Conservation (phyloP, 2,797 vertebrate genomes). For the Melanotaenia pygmaea region DNA sequence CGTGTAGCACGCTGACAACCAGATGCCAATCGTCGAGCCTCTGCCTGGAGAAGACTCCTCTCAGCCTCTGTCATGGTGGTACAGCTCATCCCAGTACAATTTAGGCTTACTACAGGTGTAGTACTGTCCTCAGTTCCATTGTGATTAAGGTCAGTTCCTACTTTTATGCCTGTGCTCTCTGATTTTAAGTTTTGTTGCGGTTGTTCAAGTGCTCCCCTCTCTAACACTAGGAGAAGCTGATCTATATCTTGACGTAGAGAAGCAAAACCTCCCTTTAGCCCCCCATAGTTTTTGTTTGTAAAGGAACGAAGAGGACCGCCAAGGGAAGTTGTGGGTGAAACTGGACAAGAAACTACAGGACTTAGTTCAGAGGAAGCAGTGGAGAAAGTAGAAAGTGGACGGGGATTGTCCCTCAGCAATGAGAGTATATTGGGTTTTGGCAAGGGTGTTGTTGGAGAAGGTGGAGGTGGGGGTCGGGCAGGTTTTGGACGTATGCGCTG, state of each 20-base stretch:
- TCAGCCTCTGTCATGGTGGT: constrained; percentile 86
- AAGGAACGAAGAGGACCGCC: constrained; percentile 83
- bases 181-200: constrained; percentile 66
- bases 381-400: constrained; percentile 84
- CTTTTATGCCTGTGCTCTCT: constrained; percentile 46
- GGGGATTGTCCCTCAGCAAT: constrained; percentile 82
- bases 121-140: constrained; percentile 58
- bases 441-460: constrained; percentile 69
- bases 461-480: constrained; percentile 43
- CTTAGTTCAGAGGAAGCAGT: constrained; percentile 84
- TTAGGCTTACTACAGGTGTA: constrained; percentile 8
- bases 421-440: constrained; percentile 81
- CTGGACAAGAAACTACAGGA: constrained; percentile 80
- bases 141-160: constrained; percentile 72
- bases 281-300: constrained; percentile 79
- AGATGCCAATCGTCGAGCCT: constrained; percentile 88
- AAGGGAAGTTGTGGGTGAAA: constrained; percentile 71
- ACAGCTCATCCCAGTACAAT: constrained; percentile 66
- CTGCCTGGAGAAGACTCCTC: constrained; percentile 86
- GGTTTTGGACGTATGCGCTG: constrained; percentile 74
- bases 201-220: constrained; percentile 75
- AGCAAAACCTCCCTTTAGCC: constrained; percentile 86
- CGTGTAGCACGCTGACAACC: constrained; percentile 92
- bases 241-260: constrained; percentile 87
- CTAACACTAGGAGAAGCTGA: constrained; percentile 88